Percentiles rank a stretch among this genome's conserved stretches.
These are phyloP conservation scores for Strix aluco DNA, from an alignment of 2,113 vertebrate genomes.

Conservation along the genomic window DNA sequence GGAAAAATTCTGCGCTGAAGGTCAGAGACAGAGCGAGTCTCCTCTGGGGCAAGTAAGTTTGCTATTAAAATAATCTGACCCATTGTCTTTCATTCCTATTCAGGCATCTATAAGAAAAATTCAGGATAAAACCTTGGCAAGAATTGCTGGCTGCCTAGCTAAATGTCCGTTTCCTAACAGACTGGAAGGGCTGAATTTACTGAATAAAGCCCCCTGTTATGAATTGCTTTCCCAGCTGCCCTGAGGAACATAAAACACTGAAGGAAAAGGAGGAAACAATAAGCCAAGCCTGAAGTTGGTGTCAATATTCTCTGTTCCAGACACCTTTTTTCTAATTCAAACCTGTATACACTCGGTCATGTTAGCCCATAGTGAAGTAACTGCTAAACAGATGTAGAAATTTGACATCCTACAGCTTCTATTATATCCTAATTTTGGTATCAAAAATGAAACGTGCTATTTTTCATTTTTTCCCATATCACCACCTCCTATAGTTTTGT, in stretches of 20 bases:
- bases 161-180: not conserved
- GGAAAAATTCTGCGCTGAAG: not conserved
- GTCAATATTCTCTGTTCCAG: not conserved
- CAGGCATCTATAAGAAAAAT: not conserved
- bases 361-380: not conserved
- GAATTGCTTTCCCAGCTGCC: not conserved
- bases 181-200: not conserved
- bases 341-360: not conserved
- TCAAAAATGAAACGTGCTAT: not conserved
- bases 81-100: not conserved
- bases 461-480: not conserved
- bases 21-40: not conserved
- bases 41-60: not conserved
- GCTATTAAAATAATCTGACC: not conserved
- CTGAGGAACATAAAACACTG: not conserved
- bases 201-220: not conserved
- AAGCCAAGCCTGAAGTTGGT: not conserved
- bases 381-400: not conserved
- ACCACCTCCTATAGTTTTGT: not conserved
- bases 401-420: too few species aligned
- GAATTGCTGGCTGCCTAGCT: not conserved
- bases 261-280: not conserved
- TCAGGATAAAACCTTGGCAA: not conserved
- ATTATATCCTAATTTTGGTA: not conserved
- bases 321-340: not conserved